Evolutionary conservation across 2,113 vertebrate genomes (phyloP).

Genomic region (Xyliphius kryptos): DNA sequence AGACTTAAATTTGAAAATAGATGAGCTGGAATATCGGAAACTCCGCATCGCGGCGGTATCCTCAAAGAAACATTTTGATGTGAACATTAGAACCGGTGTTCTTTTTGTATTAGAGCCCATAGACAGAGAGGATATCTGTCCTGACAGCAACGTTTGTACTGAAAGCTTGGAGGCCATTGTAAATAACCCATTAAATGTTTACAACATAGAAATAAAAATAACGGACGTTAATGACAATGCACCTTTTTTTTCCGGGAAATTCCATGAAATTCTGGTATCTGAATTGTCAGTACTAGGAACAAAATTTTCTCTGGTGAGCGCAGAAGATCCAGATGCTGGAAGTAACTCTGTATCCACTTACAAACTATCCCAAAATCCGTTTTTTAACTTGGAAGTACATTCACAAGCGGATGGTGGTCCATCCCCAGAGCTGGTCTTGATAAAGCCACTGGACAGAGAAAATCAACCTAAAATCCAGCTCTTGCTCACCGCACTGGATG

Average conservation of each 20-base stretch:
- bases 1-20: too few species aligned
- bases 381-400: conserved; percentile 49
- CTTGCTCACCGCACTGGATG: conserved; percentile 53
- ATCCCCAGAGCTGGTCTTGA: conserved; percentile 55
- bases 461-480: conserved; percentile 46
- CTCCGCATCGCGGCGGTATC: conserved; percentile 57
- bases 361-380: too few species aligned
- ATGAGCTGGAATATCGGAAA: conserved; percentile 52
- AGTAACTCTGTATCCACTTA: too few species aligned
- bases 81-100: conserved; percentile 58
- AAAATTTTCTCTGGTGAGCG: conserved; percentile 49
- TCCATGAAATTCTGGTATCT: conserved; percentile 43
- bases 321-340: conserved; percentile 55
- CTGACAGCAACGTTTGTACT: conserved; percentile 48
- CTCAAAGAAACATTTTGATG: conserved; percentile 59
- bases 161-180: too few species aligned
- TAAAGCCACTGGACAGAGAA: conserved; percentile 59
- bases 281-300: conserved; percentile 42
- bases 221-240: too few species aligned
- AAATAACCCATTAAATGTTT: conserved; percentile 62
- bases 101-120: conserved; percentile 55
- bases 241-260: conserved; percentile 45
- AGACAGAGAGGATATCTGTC: conserved; percentile 62
- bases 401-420: conserved; percentile 57
- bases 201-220: conserved; percentile 56